phyloP scores from a whole-genome alignment of 1,140 invertebrate species.

The Pomacea maculata region DNA sequence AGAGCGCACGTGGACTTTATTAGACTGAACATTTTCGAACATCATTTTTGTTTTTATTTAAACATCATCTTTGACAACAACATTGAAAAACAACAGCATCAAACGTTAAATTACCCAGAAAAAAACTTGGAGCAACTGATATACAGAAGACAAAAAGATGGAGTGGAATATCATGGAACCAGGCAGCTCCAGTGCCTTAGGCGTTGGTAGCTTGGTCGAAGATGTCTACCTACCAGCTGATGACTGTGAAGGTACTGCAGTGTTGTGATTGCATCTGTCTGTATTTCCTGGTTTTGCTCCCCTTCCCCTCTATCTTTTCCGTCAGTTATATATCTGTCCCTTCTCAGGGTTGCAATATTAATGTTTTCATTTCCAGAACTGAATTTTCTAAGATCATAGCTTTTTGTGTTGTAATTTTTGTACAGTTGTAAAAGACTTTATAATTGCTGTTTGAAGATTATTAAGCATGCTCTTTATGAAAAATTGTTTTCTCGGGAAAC shows the following conservation, averaged over 20 bases:
- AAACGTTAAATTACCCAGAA: not conserved
- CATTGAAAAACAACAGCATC: not conserved
- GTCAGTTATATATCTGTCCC: too few species aligned
- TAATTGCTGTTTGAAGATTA: too few species aligned
- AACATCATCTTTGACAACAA: not conserved
- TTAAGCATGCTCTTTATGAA: too few species aligned
- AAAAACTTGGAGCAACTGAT: not conserved
- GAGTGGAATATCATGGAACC: constrained; percentile 43
- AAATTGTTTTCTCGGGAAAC: too few species aligned
- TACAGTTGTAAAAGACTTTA: too few species aligned
- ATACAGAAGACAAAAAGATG: constrained; percentile 14
- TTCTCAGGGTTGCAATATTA: too few species aligned
- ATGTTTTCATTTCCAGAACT: too few species aligned
- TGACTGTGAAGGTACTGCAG: constrained; percentile 36
- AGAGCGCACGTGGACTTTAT: not conserved
- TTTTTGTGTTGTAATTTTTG: too few species aligned
- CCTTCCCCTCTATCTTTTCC: too few species aligned
- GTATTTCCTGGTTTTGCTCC: too few species aligned
- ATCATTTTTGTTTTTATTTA: not conserved
- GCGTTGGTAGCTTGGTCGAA: constrained; percentile 31
- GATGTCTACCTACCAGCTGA: constrained; percentile 29
- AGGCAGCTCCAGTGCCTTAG: constrained; percentile 21
- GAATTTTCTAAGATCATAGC: too few species aligned
- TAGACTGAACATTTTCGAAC: not conserved
- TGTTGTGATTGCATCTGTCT: too few species aligned